A percentile compares a stretch with the other conserved stretches of the same genome.
These are phyloP conservation scores for Oncopodura yosiiana DNA, from an alignment of 1,140 invertebrate species.

Conservation along the genomic window DNA sequence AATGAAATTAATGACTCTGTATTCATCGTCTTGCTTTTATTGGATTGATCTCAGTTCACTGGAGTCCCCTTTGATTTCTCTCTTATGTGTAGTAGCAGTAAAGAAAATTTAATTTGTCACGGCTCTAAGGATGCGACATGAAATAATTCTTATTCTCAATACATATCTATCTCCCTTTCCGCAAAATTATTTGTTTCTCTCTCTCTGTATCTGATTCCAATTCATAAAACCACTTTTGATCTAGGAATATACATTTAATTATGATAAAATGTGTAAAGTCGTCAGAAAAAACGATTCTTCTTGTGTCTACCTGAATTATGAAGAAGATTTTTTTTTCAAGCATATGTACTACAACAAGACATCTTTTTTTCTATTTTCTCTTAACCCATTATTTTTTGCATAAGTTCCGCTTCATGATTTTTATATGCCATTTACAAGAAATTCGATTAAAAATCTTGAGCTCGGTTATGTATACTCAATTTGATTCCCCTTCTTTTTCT, in stretches of 20 bases:
- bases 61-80: conserved; percentile 14
- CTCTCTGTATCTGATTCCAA: conserved; percentile 1
- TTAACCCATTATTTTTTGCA: neutral
- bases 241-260: conserved; percentile 23
- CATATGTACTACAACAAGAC: neutral
- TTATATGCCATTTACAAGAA: conserved; percentile 17
- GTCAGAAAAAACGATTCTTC: conserved; percentile 4
- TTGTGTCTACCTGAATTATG: too few relatives aligned
- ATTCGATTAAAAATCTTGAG: conserved; percentile 12
- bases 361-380: neutral
- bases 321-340: neutral
- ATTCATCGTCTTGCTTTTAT: too few relatives aligned
- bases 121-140: too few relatives aligned
- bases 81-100: neutral
- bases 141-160: neutral
- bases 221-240: conserved; percentile 21
- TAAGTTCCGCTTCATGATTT: conserved; percentile 19
- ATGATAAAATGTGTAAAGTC: conserved; percentile 18
- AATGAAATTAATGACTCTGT: too few relatives aligned
- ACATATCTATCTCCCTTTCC: conserved; percentile 3
- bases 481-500: neutral
- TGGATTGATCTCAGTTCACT: conserved; percentile 9
- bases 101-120: conserved; percentile 24
- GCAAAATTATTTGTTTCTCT: conserved; percentile 9
- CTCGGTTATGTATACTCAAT: neutral